These are phyloP conservation scores for Augochlorella aurata DNA, from an alignment of 2,888 invertebrate species.

Conservation along the genomic window DNA sequence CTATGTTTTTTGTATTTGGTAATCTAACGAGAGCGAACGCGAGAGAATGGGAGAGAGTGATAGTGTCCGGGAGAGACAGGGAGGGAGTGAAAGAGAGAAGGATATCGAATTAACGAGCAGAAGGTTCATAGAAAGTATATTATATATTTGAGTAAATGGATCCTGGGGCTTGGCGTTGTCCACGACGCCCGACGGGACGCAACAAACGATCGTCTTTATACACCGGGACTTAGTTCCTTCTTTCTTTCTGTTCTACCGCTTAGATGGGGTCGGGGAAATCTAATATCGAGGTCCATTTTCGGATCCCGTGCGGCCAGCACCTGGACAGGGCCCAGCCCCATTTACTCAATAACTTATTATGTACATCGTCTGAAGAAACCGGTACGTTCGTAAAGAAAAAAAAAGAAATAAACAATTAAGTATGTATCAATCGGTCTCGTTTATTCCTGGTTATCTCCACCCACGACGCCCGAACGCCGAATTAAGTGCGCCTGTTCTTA, in stretches of 20 bases:
- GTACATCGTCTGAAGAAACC: constrained; percentile 79
- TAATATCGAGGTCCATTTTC: constrained; percentile 29
- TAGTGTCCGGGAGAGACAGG: constrained; percentile 1
- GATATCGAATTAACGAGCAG: constrained; percentile 78
- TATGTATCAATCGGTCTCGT: constrained; percentile 76
- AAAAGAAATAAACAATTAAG: constrained; percentile 78
- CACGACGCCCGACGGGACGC: constrained; percentile 56
- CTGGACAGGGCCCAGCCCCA: constrained; percentile 79
- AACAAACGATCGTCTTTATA: constrained; percentile 19
- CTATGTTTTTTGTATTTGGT: constrained; percentile 81
- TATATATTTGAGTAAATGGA: constrained; percentile 80
- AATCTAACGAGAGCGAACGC: constrained; percentile 70
- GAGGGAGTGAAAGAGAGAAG: constrained; percentile 67
- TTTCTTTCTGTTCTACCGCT: constrained; percentile 12
- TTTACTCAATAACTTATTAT: constrained; percentile 81
- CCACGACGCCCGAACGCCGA: not conserved
- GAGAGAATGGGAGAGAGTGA: constrained; percentile 62
- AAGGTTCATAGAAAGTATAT: constrained; percentile 80
- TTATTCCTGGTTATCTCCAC: constrained; percentile 39
- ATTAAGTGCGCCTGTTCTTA: no score
- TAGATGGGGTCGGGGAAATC: constrained; percentile 27
- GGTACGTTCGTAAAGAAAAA: constrained; percentile 79
- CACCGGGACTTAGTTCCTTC: constrained; percentile 12
- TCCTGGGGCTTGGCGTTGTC: constrained; percentile 77
- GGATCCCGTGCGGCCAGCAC: constrained; percentile 61